These are phyloP conservation scores for Spea multiplicata DNA, from an alignment of 2,113 vertebrate genomes.

Conservation along the genomic window DNA sequence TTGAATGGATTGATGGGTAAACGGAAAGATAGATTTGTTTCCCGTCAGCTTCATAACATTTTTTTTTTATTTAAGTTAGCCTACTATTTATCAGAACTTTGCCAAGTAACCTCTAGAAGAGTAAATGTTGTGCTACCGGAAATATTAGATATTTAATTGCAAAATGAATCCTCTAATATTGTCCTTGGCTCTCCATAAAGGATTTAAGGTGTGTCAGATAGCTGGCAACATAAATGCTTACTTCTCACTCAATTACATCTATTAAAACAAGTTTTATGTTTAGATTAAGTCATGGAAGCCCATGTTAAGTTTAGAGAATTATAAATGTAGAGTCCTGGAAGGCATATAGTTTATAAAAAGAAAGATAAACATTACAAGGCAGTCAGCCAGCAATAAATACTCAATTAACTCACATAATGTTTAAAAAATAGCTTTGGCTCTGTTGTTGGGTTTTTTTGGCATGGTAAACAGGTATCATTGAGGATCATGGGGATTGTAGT, in stretches of 20 bases:
- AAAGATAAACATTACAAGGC: constrained; percentile 25
- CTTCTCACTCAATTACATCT: constrained; percentile 26
- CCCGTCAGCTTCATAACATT: not conserved
- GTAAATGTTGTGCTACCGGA: not conserved
- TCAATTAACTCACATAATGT: constrained; percentile 40
- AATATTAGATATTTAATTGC: constrained; percentile 1
- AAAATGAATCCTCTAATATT: constrained; percentile 7
- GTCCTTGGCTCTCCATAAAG: constrained; percentile 17
- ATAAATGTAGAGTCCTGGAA: constrained; percentile 17
- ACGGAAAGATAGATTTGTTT: too few relatives aligned
- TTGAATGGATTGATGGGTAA: too few relatives aligned
- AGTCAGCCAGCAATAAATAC: constrained; percentile 45
- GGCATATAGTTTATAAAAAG: constrained; percentile 37
- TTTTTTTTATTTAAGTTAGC: not conserved
- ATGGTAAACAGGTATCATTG: too few relatives aligned
- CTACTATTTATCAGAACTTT: not conserved
- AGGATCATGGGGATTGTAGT: too few relatives aligned
- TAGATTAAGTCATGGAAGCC: constrained; percentile 27
- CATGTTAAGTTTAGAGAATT: constrained; percentile 25
- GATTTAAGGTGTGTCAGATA: constrained; percentile 12
- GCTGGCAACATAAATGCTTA: constrained; percentile 23
- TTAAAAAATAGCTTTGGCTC: not conserved
- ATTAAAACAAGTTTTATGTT: constrained; percentile 33
- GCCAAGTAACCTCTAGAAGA: not conserved
- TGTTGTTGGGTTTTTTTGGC: not conserved